Evolutionary conservation across 1,140 invertebrate species (phyloP), one percentile per base, ranked within the genome.

Genomic region (Drosophila kikkawai): DNA sequence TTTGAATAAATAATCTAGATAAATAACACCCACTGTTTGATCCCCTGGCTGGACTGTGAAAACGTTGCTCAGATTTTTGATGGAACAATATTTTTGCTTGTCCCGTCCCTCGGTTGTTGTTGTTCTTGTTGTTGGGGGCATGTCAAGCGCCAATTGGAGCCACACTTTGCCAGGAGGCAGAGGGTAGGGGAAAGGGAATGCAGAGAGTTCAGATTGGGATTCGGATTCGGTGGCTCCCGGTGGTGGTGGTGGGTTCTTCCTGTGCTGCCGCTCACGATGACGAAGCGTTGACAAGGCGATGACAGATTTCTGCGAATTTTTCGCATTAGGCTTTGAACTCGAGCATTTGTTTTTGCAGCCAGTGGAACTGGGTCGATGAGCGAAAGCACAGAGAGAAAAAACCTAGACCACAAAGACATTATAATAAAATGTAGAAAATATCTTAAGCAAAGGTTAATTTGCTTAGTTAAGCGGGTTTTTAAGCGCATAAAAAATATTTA

Each of bases 301-400:
- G 84, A 88, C 84, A 88, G 84, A 88, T 88, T 88, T 88, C 84
- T 79, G 85, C 84, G 84, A 88, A 88, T 84, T 88, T 90, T 88
- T 88, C 84, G 84, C 85, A 90, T 88, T 88, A 88, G 84, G 85
- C 84, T 88, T 88, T 88, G 85, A 90, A 88, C 84, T 88, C 82
- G 82, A 66, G 78, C 78, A 84, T 83, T 80, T 86, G 75, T 58
- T 76, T 79, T 79, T 79, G 80, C 77, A 64, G 70, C 37, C 67
- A 74, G 44, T 74, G 70, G 70, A 74, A 74, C 70, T 74, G 70
- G 70, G 70, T 74, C 70, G 67, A 68, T 70, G 67, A 4, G 63
- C 6, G 15, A 11, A 4, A 47, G 8, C 34, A 70, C 48, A 1
- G 34, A 1, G 13, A 65, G 41, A 67, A 48, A 47, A n/a, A 29